Conservation (phyloP, 2,797 vertebrate genomes). For the Crocodylus rhombifer region DNA sequence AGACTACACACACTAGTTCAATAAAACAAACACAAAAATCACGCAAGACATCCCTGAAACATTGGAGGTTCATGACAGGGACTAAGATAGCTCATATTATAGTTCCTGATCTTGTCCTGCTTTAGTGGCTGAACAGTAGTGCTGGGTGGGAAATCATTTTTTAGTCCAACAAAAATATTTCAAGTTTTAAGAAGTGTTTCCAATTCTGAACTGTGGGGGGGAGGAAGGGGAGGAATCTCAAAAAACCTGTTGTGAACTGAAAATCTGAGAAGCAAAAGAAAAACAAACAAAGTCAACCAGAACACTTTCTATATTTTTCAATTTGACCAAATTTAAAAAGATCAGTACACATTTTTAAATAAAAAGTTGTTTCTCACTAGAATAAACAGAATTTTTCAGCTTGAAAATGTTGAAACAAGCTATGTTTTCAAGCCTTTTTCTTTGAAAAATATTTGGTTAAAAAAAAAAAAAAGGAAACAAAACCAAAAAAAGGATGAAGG, state of each 20-base stretch:
- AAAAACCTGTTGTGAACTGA: not conserved
- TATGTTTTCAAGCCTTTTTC: not conserved
- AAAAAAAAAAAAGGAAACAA: no score
- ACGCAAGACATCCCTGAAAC: no score
- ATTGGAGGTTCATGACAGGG: no score
- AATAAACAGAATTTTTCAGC: not conserved
- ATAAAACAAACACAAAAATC: no score
- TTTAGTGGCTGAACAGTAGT: not conserved
- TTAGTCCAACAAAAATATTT: not conserved
- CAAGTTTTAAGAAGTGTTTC: not conserved
- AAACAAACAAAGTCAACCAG: not conserved
- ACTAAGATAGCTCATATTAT: not conserved
- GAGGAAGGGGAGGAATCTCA: not conserved
- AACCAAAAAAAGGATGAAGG: no score
- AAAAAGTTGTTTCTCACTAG: not conserved
- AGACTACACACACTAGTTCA: no score
- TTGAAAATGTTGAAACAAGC: not conserved
- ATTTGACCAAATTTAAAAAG: not conserved
- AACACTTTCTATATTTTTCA: no score
- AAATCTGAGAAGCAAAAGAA: not conserved
- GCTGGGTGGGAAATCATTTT: no score
- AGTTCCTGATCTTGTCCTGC: not conserved
- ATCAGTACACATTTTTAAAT: not conserved
- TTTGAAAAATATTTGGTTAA: no score
- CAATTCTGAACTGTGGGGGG: no score